phyloP scores from a whole-genome alignment of 2,888 invertebrate species.

The Schrankia costaestrigalis region DNA sequence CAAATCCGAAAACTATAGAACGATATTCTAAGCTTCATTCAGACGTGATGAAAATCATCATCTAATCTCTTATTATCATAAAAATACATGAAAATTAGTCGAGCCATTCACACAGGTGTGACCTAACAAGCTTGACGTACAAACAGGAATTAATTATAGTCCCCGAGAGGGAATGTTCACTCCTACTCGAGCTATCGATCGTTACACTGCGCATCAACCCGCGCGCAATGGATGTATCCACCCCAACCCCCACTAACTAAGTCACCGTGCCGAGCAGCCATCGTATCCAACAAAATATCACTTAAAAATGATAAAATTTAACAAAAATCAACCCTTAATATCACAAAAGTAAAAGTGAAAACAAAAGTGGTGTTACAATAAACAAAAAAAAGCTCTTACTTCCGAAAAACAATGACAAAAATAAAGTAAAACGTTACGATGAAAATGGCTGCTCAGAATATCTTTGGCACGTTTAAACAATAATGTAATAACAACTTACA shows the following conservation, averaged over 20 bases:
- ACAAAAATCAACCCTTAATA: slow-evolving; percentile 32
- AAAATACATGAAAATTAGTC: no score
- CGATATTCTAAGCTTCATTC: no score
- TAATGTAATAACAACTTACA: slow-evolving; percentile 45
- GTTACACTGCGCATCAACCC: slow-evolving; percentile 54
- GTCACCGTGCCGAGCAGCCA: slow-evolving; percentile 54
- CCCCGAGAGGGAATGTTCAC: slow-evolving; percentile 24
- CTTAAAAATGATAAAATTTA: slow-evolving; percentile 53
- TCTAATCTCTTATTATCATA: no score
- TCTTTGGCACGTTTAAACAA: slow-evolving; percentile 39
- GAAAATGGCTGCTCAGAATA: slow-evolving; percentile 58
- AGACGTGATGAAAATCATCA: no score
- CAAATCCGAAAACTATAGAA: no score
- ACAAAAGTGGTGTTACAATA: slow-evolving; percentile 22
- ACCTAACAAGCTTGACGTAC: slow-evolving; percentile 8
- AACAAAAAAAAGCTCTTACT: slow-evolving; percentile 9
- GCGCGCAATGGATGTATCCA: slow-evolving; percentile 40
- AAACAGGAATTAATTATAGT: slow-evolving; percentile 20
- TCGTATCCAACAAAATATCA: slow-evolving; percentile 47
- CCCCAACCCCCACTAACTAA: slow-evolving; percentile 33
- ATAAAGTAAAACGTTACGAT: slow-evolving; percentile 23
- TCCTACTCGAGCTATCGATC: slow-evolving; percentile 59
- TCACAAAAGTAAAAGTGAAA: slow-evolving; percentile 20
- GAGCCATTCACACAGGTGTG: no score
- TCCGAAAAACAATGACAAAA: no score